Conservation (phyloP, 1,140 invertebrate species). For the Drosophila willistoni region DNA sequence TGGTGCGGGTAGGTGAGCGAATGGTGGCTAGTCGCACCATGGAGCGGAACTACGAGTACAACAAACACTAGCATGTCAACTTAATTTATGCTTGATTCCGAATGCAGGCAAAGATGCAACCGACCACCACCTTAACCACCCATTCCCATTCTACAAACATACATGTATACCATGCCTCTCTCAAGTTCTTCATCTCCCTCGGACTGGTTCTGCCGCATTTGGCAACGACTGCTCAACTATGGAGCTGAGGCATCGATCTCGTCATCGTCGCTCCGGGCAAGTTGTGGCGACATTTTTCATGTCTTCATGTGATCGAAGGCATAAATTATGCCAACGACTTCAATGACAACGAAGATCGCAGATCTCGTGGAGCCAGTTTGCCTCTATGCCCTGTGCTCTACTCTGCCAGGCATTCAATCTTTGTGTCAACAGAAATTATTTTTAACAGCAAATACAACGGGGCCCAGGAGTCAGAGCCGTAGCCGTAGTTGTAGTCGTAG, state of each 20-base stretch:
- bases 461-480: slow-evolving; percentile 12
- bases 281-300: slow-evolving; percentile 80
- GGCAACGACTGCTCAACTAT: slow-evolving; percentile 58
- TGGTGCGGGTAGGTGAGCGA: background rate
- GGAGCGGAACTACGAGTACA: slow-evolving; percentile 52
- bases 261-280: slow-evolving; percentile 69
- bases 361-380: slow-evolving; percentile 47
- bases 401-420: slow-evolving; percentile 69
- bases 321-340: slow-evolving; percentile 68
- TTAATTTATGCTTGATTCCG: slow-evolving; percentile 77
- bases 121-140: slow-evolving; percentile 6
- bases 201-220: slow-evolving; percentile 51
- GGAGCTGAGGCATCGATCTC: slow-evolving; percentile 51
- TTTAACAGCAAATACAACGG: slow-evolving; percentile 70
- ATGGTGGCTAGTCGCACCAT: slow-evolving; percentile 22
- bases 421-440: slow-evolving; percentile 81
- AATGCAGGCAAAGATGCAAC: slow-evolving; percentile 40
- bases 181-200: too few relatives aligned
- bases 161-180: too few relatives aligned
- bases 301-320: slow-evolving; percentile 80
- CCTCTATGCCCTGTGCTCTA: background rate
- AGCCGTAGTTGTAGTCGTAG: slow-evolving; percentile 8
- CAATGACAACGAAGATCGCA: slow-evolving; percentile 31
- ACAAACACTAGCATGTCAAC: slow-evolving; percentile 69
- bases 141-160: background rate